Evolutionary conservation across 2,797 vertebrate genomes (phyloP).

Genomic region (Xyrichtys novacula): DNA sequence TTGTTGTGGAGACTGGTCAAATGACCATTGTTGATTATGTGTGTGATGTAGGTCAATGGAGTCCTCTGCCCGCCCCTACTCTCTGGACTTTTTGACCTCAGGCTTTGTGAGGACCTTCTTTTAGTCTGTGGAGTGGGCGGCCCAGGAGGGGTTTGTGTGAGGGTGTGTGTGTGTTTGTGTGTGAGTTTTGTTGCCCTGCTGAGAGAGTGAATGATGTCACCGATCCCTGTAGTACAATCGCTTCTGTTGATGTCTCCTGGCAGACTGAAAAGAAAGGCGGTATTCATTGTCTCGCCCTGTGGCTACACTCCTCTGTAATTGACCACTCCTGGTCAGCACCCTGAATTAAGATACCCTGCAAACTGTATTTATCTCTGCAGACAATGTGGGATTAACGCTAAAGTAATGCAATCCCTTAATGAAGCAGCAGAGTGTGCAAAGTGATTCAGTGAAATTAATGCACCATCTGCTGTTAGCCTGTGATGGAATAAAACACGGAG

Average conservation of each 20-base stretch:
- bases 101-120: slow-evolving; percentile 63
- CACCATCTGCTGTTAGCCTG: slow-evolving; percentile 16
- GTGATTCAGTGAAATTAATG: slow-evolving; percentile 1
- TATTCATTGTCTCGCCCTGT: slow-evolving; percentile 61
- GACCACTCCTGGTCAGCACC: slow-evolving; percentile 47
- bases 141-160: slow-evolving; percentile 19
- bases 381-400: slow-evolving; percentile 51
- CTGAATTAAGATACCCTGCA: slow-evolving; percentile 48
- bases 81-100: slow-evolving; percentile 67
- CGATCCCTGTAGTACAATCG: slow-evolving; percentile 65
- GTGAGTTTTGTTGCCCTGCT: slow-evolving; percentile 34
- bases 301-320: slow-evolving; percentile 54
- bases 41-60: slow-evolving; percentile 75
- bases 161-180: slow-evolving; percentile 30
- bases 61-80: slow-evolving; percentile 57
- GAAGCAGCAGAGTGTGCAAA: not conserved
- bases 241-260: slow-evolving; percentile 68
- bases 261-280: slow-evolving; percentile 56
- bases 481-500: not conserved
- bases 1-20: slow-evolving; percentile 64
- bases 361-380: slow-evolving; percentile 54
- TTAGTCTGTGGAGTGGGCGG: slow-evolving; percentile 42
- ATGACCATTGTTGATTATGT: slow-evolving; percentile 75
- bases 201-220: slow-evolving; percentile 75
- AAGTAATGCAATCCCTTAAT: slow-evolving; percentile 43